Percentiles rank a stretch among this genome's conserved stretches.
Evolutionary conservation across 2,113 vertebrate genomes (phyloP).

Genomic region (Strix uralensis): DNA sequence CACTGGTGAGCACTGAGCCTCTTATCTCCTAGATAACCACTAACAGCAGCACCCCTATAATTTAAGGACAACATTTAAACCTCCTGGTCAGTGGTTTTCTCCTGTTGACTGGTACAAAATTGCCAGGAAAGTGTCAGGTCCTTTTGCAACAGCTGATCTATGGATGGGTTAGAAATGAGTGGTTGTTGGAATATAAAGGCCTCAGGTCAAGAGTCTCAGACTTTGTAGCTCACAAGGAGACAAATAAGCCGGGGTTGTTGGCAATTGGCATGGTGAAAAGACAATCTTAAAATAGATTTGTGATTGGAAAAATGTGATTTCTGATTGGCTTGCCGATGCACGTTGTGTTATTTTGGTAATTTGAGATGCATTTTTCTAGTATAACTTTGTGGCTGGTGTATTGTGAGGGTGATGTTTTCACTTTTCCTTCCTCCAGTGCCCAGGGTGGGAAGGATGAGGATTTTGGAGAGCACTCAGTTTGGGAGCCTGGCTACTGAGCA

Average conservation of each 20-base stretch:
- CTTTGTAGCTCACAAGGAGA: neutral
- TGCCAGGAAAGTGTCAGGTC: neutral
- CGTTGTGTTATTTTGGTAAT: neutral
- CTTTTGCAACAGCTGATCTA: neutral
- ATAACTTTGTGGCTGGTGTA: neutral
- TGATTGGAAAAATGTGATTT: neutral
- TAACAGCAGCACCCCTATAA: neutral
- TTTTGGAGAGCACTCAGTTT: neutral
- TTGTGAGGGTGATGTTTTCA: neutral
- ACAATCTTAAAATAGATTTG: neutral
- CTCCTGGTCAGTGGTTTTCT: neutral
- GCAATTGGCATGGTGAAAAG: neutral
- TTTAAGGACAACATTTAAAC: neutral
- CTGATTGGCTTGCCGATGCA: neutral
- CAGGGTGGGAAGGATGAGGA: neutral
- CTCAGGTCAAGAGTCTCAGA: neutral
- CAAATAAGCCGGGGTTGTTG: neutral
- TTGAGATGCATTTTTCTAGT: neutral
- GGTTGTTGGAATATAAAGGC: neutral
- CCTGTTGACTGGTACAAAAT: neutral
- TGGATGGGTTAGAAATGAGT: neutral
- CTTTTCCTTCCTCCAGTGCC: neutral
- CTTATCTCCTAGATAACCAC: neutral
- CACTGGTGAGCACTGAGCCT: neutral
- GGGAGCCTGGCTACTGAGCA: neutral